Conservation (phyloP, 2,113 vertebrate genomes). For the Patagioenas fasciata region DNA sequence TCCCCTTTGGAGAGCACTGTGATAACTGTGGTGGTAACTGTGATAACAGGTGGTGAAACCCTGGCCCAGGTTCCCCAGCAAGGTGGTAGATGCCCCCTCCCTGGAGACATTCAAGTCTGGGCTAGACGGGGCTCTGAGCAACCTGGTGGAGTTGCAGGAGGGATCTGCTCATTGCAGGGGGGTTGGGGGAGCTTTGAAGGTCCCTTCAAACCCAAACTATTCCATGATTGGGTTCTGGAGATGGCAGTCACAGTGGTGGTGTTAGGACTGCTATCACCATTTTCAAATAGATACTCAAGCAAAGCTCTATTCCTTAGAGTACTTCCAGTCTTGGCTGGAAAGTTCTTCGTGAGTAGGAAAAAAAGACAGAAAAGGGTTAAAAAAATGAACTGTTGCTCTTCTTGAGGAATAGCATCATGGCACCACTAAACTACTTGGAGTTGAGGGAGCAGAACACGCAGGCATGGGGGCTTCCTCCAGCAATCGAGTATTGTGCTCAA, state of each 20-base stretch:
- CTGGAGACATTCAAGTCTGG: no score
- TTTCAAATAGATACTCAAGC: background rate
- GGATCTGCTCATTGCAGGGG: no score
- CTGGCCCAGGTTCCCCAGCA: no score
- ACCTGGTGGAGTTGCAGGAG: no score
- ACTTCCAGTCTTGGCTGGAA: background rate
- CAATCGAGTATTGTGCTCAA: background rate
- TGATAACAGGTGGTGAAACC: no score
- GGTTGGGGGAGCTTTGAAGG: no score
- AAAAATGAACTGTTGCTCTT: background rate
- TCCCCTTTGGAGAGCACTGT: background rate
- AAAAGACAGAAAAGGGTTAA: background rate
- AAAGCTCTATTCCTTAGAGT: background rate
- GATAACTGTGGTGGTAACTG: no score
- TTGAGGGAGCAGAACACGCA: background rate
- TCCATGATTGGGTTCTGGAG: background rate
- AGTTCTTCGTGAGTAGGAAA: background rate
- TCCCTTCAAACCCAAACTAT: background rate
- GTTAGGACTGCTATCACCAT: background rate
- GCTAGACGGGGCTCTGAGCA: no score
- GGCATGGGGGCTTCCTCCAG: background rate
- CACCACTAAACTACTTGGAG: background rate
- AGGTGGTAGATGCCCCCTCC: no score
- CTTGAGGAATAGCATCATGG: background rate
- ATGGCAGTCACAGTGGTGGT: fast-evolving